A percentile compares a stretch with the other conserved stretches of the same genome.
Evolutionary conservation across 2,888 invertebrate species (phyloP).

Genomic region (Alitta virens): DNA sequence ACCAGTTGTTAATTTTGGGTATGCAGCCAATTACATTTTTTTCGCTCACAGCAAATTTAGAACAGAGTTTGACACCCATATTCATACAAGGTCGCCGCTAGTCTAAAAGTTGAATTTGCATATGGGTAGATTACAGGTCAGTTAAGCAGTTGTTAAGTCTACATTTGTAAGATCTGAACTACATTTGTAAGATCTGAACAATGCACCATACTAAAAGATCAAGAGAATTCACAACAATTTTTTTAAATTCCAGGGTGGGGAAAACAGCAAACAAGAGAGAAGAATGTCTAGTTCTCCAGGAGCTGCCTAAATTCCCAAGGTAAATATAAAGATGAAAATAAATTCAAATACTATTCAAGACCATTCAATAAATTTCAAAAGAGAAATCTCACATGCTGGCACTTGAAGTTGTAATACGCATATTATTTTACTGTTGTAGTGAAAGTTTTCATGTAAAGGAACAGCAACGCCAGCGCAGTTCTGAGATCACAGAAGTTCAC

Average conservation of each 20-base stretch:
- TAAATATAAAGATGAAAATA: constrained; percentile 21
- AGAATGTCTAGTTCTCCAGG: constrained; percentile 44
- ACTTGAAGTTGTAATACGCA: not conserved
- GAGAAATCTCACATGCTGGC: too few species aligned
- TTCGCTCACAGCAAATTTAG: too few species aligned
- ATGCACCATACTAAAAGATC: too few species aligned
- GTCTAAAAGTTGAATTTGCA: too few species aligned
- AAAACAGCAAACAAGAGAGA: constrained; percentile 27
- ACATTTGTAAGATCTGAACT: too few species aligned
- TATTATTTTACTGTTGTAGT: constrained; percentile 24
- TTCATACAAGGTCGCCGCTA: too few species aligned
- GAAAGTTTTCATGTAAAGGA: constrained; percentile 37
- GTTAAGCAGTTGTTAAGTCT: too few species aligned
- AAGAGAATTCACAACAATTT: not conserved
- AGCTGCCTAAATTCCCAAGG: constrained; percentile 36
- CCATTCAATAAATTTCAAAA: too few species aligned
- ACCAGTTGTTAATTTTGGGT: constrained; percentile 49
- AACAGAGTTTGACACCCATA: too few species aligned
- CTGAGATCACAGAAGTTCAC: constrained; percentile 38
- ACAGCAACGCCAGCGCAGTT: constrained; percentile 31
- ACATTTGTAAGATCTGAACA: too few species aligned
- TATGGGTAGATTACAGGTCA: too few species aligned
- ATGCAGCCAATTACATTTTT: not conserved
- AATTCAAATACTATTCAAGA: not conserved
- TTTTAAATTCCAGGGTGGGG: not conserved